phyloP scores from a whole-genome alignment of 2,797 vertebrate species.

The Dromococcyx pavoninus region DNA sequence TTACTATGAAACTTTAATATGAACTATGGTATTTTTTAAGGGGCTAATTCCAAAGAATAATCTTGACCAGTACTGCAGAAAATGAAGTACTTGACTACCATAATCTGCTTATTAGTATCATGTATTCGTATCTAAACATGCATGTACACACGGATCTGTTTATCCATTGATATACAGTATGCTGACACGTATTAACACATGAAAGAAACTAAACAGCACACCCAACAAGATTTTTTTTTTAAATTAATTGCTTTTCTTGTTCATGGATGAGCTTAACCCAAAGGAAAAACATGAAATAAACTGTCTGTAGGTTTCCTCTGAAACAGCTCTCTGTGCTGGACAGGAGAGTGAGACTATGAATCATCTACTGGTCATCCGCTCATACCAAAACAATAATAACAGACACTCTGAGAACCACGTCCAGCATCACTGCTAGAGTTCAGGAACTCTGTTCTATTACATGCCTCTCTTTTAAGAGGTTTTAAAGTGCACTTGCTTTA shows the following conservation, averaged over 20 bases:
- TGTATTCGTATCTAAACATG: rapidly evolving
- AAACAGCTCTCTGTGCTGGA: conserved; percentile 28
- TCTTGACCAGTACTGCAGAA: not conserved
- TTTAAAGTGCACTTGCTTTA: conserved; percentile 55
- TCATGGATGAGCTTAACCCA: not conserved
- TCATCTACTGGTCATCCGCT: conserved; percentile 29
- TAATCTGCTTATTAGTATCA: not conserved
- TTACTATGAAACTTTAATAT: not conserved
- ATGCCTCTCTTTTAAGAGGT: conserved; percentile 9
- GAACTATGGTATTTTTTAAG: not conserved
- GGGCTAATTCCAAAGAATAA: not conserved
- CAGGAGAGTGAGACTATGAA: conserved; percentile 18
- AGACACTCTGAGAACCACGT: not conserved
- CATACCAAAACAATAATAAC: not conserved
- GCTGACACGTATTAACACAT: not conserved
- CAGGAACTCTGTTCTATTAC: not conserved
- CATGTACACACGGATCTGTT: not conserved
- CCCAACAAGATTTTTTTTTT: not conserved
- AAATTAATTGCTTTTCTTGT: not conserved
- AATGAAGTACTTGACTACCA: not conserved
- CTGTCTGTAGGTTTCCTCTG: conserved; percentile 9
- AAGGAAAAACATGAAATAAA: not conserved
- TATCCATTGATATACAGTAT: not conserved
- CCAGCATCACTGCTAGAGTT: not conserved
- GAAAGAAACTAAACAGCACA: not conserved